phyloP scores from a whole-genome alignment of 2,888 invertebrate species.

The Dastarcus helophoroides region DNA sequence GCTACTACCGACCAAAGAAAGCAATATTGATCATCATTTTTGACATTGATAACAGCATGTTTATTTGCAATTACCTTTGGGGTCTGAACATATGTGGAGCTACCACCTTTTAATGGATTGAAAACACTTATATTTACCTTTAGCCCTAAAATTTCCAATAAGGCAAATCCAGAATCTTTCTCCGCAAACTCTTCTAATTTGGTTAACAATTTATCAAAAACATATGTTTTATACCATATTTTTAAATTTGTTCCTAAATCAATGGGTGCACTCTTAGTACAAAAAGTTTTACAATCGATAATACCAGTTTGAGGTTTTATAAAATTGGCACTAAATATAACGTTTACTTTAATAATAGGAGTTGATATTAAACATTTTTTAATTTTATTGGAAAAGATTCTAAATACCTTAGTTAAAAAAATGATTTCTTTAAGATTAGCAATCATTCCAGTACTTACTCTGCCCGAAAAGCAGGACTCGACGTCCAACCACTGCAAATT shows the following conservation, averaged over 20 bases:
- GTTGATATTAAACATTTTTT: neutral
- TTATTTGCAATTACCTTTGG: constrained; percentile 13
- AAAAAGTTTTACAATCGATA: constrained; percentile 7
- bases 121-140: constrained; percentile 15
- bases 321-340: constrained; percentile 5
- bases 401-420: too few relatives aligned
- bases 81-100: too few relatives aligned
- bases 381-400: too few relatives aligned
- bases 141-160: constrained; percentile 14
- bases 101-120: constrained; percentile 10
- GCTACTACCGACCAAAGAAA: constrained; percentile 15
- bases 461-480: too few relatives aligned
- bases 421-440: too few relatives aligned
- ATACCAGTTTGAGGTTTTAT: neutral
- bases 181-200: constrained; percentile 15
- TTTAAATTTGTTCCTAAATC: constrained; percentile 3
- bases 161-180: constrained; percentile 13
- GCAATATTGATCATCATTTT: too few relatives aligned
- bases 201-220: constrained; percentile 3
- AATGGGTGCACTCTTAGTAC: constrained; percentile 5
- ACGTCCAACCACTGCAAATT: too few relatives aligned
- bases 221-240: too few relatives aligned
- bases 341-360: constrained; percentile 7
- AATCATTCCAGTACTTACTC: too few relatives aligned
- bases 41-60: too few relatives aligned